phyloP scores from a whole-genome alignment of 2,888 invertebrate genomes.

The Oeneis ivallda region DNA sequence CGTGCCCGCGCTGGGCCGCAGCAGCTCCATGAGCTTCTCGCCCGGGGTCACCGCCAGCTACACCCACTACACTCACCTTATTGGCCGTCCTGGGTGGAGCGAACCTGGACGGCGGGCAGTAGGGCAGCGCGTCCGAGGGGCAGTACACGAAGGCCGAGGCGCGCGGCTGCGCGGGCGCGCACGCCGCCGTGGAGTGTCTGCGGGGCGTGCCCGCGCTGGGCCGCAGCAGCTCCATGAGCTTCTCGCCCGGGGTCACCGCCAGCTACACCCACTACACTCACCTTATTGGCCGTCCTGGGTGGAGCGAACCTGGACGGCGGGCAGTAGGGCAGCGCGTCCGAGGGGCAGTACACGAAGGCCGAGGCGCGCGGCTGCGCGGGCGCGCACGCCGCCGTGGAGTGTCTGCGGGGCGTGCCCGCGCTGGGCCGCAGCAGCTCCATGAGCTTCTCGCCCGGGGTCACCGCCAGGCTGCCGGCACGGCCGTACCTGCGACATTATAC shows the following conservation, averaged over 20 bases:
- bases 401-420: constrained; percentile 70
- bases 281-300: constrained; percentile 54
- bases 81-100: constrained; percentile 57
- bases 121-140: constrained; percentile 77
- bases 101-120: constrained; percentile 76
- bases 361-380: constrained; percentile 51
- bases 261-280: constrained; percentile 42
- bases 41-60: constrained; percentile 75
- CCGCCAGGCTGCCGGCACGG: constrained; percentile 76
- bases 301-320: constrained; percentile 73
- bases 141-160: constrained; percentile 74
- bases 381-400: constrained; percentile 62
- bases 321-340: constrained; percentile 77
- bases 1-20: constrained; percentile 53
- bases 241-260: constrained; percentile 77
- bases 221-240: constrained; percentile 37
- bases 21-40: constrained; percentile 53
- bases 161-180: constrained; percentile 47
- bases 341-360: constrained; percentile 77
- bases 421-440: constrained; percentile 78
- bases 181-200: constrained; percentile 68
- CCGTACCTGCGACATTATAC: constrained; percentile 57
- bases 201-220: constrained; percentile 66
- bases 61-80: constrained; percentile 41
- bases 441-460: constrained; percentile 77